These are phyloP conservation scores for Chaetodon auriga DNA, from an alignment of 2,113 vertebrate genomes.

Conservation along the genomic window DNA sequence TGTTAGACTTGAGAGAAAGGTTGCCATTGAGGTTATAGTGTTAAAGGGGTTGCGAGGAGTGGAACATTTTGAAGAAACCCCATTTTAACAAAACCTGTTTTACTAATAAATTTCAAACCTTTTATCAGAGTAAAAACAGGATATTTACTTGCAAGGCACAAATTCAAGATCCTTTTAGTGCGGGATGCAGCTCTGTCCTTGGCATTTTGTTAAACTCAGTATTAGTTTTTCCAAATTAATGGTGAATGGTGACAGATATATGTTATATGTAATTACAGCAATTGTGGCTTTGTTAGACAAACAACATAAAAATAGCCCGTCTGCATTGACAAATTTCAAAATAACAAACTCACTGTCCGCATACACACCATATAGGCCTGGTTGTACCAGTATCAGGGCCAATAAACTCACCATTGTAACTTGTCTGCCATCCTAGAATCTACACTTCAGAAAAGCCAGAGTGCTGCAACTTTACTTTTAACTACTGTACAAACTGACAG, in stretches of 20 bases:
- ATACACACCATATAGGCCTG: not conserved
- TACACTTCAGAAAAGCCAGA: no score
- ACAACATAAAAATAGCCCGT: slow-evolving; percentile 14
- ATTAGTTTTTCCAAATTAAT: slow-evolving; percentile 39
- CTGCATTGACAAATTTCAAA: slow-evolving; percentile 30
- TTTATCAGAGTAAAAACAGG: slow-evolving; percentile 4
- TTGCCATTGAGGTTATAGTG: not conserved
- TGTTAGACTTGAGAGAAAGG: slow-evolving; percentile 1
- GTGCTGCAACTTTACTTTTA: no score
- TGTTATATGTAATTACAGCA: not conserved
- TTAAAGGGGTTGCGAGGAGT: not conserved
- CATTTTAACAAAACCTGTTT: not conserved
- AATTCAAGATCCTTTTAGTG: slow-evolving; percentile 23
- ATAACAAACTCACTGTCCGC: not conserved
- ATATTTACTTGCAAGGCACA: slow-evolving; percentile 5
- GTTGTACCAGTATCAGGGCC: slow-evolving; percentile 7
- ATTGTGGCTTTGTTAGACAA: slow-evolving; percentile 23
- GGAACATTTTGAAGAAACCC: not conserved
- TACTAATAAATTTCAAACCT: not conserved
- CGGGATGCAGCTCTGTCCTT: slow-evolving; percentile 43
- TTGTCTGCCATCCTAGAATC: no score
- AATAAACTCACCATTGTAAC: not conserved
- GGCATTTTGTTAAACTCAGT: slow-evolving; percentile 14
- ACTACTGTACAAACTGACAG: not conserved
- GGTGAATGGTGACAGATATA: slow-evolving; percentile 25